Evolutionary conservation across 2,797 vertebrate genomes (phyloP).

Genomic region (Danio tinwini): DNA sequence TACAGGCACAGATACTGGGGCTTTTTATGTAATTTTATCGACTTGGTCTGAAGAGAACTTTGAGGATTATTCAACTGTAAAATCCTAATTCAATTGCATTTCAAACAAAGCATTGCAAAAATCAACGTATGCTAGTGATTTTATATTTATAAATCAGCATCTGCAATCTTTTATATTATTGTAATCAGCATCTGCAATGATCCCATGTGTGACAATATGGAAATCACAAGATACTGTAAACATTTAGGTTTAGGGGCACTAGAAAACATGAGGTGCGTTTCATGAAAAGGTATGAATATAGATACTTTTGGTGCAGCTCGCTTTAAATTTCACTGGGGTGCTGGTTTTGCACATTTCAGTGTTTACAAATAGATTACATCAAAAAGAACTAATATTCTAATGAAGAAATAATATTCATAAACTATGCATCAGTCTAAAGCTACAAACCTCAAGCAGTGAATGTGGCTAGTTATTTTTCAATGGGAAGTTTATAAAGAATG

Average conservation of each 20-base stretch:
- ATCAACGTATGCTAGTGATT: background rate
- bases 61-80: slow-evolving; percentile 5
- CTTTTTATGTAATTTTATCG: slow-evolving; percentile 13
- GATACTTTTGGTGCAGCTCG: no score
- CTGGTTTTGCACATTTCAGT: no score
- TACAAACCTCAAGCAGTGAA: no score
- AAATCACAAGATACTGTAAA: background rate
- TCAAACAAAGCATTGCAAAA: slow-evolving; percentile 54
- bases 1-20: background rate
- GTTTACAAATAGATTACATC: no score
- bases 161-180: no score
- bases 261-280: background rate
- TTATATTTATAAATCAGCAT: slow-evolving; percentile 18
- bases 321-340: no score
- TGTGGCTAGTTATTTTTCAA: no score
- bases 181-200: background rate
- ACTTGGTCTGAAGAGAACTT: background rate
- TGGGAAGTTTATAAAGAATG: no score
- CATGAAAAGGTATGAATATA: background rate
- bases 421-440: no score
- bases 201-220: background rate
- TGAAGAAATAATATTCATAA: no score
- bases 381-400: no score
- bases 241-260: background rate
- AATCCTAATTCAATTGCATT: slow-evolving; percentile 5